Evolutionary conservation across 2,888 invertebrate genomes (phyloP).

Genomic region (Trachelus iudaicus): DNA sequence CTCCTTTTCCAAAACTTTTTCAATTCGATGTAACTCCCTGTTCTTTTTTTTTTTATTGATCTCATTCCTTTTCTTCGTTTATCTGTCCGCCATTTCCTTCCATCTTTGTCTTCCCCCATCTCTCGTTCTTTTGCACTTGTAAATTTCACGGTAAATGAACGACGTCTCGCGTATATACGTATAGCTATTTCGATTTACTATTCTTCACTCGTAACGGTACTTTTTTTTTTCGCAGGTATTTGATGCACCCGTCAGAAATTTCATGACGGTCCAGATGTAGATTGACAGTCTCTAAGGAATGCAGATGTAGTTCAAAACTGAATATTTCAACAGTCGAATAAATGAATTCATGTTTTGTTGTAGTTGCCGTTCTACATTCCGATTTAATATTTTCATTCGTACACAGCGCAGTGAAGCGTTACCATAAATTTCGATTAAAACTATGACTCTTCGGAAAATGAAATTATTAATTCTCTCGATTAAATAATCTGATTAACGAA

Average conservation of each 20-base stretch:
- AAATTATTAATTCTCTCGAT: neutral
- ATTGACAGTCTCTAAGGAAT: neutral
- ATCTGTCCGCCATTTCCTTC: neutral
- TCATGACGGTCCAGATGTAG: neutral
- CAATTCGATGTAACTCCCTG: neutral
- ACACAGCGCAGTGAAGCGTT: neutral
- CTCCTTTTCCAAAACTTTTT: neutral
- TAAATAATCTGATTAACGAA: neutral
- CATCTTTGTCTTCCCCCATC: neutral
- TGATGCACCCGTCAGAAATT: neutral
- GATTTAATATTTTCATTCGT: neutral
- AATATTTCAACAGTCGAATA: neutral
- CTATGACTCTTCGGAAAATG: neutral
- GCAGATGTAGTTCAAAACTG: neutral
- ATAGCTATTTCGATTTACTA: neutral
- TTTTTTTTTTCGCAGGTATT: neutral
- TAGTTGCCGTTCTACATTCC: neutral
- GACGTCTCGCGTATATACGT: neutral
- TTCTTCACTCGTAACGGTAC: neutral
- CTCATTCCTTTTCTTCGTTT: neutral
- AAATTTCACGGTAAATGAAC: neutral
- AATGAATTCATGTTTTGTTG: neutral
- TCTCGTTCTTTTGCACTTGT: neutral
- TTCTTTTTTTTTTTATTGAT: neutral
- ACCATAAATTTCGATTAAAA: neutral